Evolutionary conservation across 2,797 vertebrate genomes (phyloP).

Genomic region (Halcyon chelicuti): DNA sequence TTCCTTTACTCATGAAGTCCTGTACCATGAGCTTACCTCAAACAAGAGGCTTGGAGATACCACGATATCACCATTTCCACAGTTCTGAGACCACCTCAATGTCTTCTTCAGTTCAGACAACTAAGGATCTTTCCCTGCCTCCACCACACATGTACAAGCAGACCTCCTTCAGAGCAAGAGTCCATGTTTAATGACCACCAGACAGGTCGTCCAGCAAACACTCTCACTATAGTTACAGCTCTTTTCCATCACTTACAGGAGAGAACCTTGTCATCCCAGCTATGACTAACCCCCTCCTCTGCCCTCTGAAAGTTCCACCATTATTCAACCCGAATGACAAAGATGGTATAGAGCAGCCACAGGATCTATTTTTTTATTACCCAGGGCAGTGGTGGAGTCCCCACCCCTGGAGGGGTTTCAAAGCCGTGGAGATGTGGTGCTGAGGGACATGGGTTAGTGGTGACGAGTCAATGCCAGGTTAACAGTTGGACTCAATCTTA

Average conservation of each 20-base stretch:
- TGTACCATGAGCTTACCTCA: not conserved
- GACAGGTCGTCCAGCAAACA: not conserved
- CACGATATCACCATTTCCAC: not conserved
- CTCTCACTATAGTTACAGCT: not conserved
- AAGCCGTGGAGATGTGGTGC: not conserved
- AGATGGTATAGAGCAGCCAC: too few relatives aligned
- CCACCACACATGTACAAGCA: not conserved
- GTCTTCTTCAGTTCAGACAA: not conserved
- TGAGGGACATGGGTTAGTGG: not conserved
- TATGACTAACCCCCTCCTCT: not conserved
- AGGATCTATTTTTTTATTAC: not conserved
- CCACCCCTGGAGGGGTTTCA: not conserved
- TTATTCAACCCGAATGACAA: not conserved
- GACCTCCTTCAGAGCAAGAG: not conserved
- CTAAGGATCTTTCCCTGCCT: not conserved
- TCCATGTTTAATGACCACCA: not conserved
- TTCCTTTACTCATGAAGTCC: not conserved
- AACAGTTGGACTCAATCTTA: not conserved
- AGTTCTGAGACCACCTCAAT: not conserved
- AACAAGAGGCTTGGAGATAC: not conserved
- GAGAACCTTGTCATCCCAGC: not conserved
- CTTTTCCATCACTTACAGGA: not conserved
- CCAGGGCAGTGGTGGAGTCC: not conserved
- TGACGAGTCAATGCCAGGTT: not conserved
- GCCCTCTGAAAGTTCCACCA: not conserved